A percentile compares a stretch with the other conserved stretches of the same genome.
Conservation (phyloP, 1,140 invertebrate genomes). For the Drosophila auraria region DNA sequence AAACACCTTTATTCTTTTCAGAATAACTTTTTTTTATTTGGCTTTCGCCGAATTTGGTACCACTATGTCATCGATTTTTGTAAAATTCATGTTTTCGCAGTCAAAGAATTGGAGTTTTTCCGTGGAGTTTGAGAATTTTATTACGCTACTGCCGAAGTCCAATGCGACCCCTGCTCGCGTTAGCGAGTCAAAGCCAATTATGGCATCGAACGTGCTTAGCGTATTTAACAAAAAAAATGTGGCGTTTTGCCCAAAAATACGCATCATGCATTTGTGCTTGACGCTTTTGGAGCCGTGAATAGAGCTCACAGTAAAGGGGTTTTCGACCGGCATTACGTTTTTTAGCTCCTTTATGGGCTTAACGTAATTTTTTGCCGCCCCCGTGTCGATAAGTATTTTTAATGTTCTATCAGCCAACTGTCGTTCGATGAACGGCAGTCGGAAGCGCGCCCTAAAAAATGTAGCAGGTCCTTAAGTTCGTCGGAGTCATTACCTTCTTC, state of each 20-base stretch:
- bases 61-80: slow-evolving; percentile 17
- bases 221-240: not conserved
- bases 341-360: slow-evolving; percentile 3
- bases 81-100: slow-evolving; percentile 21
- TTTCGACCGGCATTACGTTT: slow-evolving; percentile 7
- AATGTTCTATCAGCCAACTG: not conserved
- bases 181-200: no score
- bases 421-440: slow-evolving; percentile 4
- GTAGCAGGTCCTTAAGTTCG: not conserved
- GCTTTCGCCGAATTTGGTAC: slow-evolving; percentile 11
- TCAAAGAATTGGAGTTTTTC: slow-evolving; percentile 11
- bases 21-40: slow-evolving; percentile 7
- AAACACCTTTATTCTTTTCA: not conserved
- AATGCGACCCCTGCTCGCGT: not conserved
- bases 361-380: not conserved
- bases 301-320: slow-evolving; percentile 6
- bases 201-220: not conserved
- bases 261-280: no score
- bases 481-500: not conserved
- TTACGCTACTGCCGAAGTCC: not conserved
- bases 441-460: slow-evolving; percentile 6
- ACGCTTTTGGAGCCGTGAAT: no score
- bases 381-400: slow-evolving; percentile 12
- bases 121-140: not conserved
- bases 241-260: no score